These are phyloP conservation scores for Athripsodes cinereus DNA, from an alignment of 2,888 invertebrate genomes.

Conservation along the genomic window DNA sequence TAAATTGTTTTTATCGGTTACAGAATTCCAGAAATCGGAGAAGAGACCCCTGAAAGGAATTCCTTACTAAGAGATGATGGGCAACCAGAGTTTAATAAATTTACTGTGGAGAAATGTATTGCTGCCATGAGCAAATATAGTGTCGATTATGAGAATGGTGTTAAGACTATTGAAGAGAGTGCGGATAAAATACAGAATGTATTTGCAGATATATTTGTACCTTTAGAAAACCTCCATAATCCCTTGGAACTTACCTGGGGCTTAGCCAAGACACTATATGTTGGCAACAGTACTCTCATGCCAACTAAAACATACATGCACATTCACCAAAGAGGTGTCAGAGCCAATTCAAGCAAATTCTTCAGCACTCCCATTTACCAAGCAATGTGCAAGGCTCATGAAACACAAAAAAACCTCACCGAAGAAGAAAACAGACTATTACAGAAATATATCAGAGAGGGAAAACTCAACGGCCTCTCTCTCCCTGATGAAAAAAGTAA, in stretches of 20 bases:
- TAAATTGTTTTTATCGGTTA: constrained; percentile 27
- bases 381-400: constrained; percentile 54
- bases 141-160: constrained; percentile 71
- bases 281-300: constrained; percentile 73
- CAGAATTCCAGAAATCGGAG: constrained; percentile 78
- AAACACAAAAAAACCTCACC: constrained; percentile 42
- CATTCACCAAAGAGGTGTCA: constrained; percentile 72
- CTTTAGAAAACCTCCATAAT: constrained; percentile 65
- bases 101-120: constrained; percentile 79
- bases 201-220: constrained; percentile 63
- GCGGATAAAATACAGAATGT: constrained; percentile 51
- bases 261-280: constrained; percentile 74
- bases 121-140: constrained; percentile 79
- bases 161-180: constrained; percentile 60
- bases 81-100: constrained; percentile 72
- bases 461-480: constrained; percentile 74
- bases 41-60: constrained; percentile 72
- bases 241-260: constrained; percentile 83
- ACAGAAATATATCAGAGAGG: constrained; percentile 74
- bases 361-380: constrained; percentile 63
- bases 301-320: constrained; percentile 71
- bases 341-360: constrained; percentile 69
- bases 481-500: constrained; percentile 49
- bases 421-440: constrained; percentile 66
- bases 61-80: constrained; percentile 66